phyloP scores from a whole-genome alignment of 2,888 invertebrate species.

The Sabatieria punctata region DNA sequence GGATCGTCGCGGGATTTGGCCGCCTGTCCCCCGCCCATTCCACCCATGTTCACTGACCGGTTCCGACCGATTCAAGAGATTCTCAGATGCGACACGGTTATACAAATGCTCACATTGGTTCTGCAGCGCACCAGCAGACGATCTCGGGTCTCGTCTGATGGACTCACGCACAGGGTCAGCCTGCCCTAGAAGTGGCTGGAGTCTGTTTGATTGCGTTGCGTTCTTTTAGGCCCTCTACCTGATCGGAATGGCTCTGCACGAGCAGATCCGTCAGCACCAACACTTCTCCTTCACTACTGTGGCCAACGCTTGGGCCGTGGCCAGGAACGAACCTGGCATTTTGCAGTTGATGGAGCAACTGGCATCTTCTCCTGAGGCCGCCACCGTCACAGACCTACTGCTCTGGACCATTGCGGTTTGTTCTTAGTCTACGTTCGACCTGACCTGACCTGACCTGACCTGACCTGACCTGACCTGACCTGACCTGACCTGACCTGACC shows the following conservation, averaged over 20 bases:
- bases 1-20: not conserved
- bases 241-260: conserved; percentile 76
- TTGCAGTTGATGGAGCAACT: conserved; percentile 53
- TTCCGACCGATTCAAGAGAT: conserved; percentile 64
- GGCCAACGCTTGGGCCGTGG: conserved; percentile 31
- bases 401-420: conserved; percentile 46
- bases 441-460: no score
- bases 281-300: conserved; percentile 1
- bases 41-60: conserved; percentile 57
- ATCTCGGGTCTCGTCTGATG: conserved; percentile 7
- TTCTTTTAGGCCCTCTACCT: conserved; percentile 59
- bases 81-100: conserved; percentile 58
- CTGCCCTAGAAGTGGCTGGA: not conserved
- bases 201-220: conserved; percentile 57
- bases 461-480: no score
- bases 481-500: no score
- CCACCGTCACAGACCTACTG: conserved; percentile 66
- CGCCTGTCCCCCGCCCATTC: conserved; percentile 72
- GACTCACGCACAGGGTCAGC: conserved; percentile 9
- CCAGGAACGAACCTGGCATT: conserved; percentile 43
- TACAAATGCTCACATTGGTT: conserved; percentile 60
- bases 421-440: no score
- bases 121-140: conserved; percentile 42
- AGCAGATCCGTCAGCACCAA: conserved; percentile 44
- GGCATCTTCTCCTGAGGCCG: conserved; percentile 40